Base-by-base conservation (phyloP, 1,140 invertebrate genomes). In the Bombus haemorrhoidalis region DNA sequence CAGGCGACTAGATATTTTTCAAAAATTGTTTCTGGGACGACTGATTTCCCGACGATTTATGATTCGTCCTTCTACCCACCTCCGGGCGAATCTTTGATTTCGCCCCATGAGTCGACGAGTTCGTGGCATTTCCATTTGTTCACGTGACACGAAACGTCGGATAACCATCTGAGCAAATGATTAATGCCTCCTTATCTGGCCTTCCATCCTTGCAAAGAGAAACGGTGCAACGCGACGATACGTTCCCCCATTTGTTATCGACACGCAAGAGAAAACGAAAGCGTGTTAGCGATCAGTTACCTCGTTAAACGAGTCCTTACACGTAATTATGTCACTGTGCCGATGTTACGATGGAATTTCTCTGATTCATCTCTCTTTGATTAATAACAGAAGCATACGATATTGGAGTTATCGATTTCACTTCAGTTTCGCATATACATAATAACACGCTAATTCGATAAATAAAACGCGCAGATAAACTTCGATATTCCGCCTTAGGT, bases 11-110 rank as follows among this genome's bases (percentile, higher is more conserved):
- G 86, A 39, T 71, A 81, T 81, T 84, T 89, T 86, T 79, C 85
- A 47, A 64, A 87, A 72, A 83, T 86, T 83, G 87, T 88, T 86
- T 72, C 84, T 32, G 76, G 64, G 37, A 80, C 68, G 85, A 89
- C 59, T 43, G 69, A 86, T 74, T 37, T 34, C 13, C 10, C 34
- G 18, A 62, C 62, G 76, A 80, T 84, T 78, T 77, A 83, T 83
- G 73, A 53, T 28, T 47, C 53, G n/a, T n/a, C 47, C 39, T 2
- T 22, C 37, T 25, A 25, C 1, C 15, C 59, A 3, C 5, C 68
- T 72, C 72, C 25, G 15, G 37, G 47, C 37, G 57, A 10, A 76
- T 43, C 15, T 15, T 22, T 13, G 59, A 39, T 73, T 43, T 64
- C 41, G 5, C 32, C 32, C 37, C 41, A 25, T 28, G 53, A 12